Evolutionary conservation across 2,113 vertebrate species (phyloP), one percentile per base, ranked within the genome.

Genomic region (Terrapene triunguis): DNA sequence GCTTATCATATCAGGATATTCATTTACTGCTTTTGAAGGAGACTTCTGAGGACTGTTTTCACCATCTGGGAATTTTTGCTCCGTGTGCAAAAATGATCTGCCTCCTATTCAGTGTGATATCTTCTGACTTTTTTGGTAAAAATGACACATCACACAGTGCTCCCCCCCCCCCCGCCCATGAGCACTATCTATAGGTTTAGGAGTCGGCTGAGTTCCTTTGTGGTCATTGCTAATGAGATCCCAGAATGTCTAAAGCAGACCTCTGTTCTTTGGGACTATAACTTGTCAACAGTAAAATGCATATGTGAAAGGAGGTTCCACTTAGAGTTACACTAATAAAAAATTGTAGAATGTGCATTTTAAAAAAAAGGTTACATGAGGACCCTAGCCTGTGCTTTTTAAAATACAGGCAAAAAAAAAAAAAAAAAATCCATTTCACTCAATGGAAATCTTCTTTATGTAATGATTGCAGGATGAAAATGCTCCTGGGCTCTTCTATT

Each of bases 11-110:
- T 3, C 2, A 76, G 29, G 21, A 81, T 55, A 94, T 11, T 29
- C 29, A 89, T 79, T 89, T 84, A 82, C 10, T 47, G 24, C 11
- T 84, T 84, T 96, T 89, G 78, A 90, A 90, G 59, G 88, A 80
- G 87, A 24, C 10, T 91, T 88, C 29, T 42, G 69, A 2, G 2
- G 74, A 35, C 2, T 80, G 47, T n/a, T 89, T 89, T 88, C 47
- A 78, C 87, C 44, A 89, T 16, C 4, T 90, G 21, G 29, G 9
- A 51, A n/a, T 85, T 89, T 86, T 90, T 92, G 27, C 35, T 72
- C 53, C 80, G 1, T 32, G 83, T 0, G 0, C 29, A 92, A 51
- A 80, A 90, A 38, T 11, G 89, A 87, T 80, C 24, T 85, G 2
- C 27, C 35, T 82, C 35, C 76, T 80, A 12, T n/a, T 47, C 16